Evolutionary conservation across 2,888 invertebrate genomes (phyloP).

Genomic region (Drosophila parthenogenetica): DNA sequence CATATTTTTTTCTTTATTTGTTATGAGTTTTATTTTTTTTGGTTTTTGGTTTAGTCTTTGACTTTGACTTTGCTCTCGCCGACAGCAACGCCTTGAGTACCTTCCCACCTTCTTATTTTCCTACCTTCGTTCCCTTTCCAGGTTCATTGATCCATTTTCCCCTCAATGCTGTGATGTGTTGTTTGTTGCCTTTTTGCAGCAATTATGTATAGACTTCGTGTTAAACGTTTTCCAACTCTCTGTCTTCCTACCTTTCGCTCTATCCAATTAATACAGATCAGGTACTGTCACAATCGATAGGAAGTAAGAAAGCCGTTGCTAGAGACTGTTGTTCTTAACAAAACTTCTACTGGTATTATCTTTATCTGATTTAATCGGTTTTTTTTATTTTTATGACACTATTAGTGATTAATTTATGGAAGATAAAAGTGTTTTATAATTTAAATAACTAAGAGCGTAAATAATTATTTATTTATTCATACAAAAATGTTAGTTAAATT

Average conservation of each 20-base stretch:
- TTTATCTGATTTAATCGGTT: too few relatives aligned
- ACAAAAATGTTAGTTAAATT: too few relatives aligned
- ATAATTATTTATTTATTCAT: too few relatives aligned
- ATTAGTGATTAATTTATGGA: too few relatives aligned
- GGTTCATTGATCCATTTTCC: slow-evolving; percentile 74
- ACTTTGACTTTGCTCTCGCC: slow-evolving; percentile 65
- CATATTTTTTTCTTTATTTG: background rate
- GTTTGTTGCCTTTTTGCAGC: slow-evolving; percentile 19
- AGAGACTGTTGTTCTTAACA: too few relatives aligned
- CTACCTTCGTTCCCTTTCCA: slow-evolving; percentile 21
- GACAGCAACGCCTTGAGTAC: slow-evolving; percentile 69
- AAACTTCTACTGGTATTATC: too few relatives aligned
- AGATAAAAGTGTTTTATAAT: too few relatives aligned
- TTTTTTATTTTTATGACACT: too few relatives aligned
- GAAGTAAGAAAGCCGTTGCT: too few relatives aligned
- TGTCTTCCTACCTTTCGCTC: background rate
- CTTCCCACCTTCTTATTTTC: slow-evolving; percentile 1
- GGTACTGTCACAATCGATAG: too few relatives aligned
- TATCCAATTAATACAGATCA: slow-evolving; percentile 33
- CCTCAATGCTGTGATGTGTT: background rate
- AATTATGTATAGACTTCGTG: slow-evolving; percentile 55
- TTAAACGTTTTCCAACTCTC: slow-evolving; percentile 60
- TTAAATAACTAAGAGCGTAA: too few relatives aligned
- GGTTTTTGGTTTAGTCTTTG: slow-evolving; percentile 6
- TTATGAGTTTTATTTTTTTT: background rate